phyloP scores from a whole-genome alignment of 2,113 vertebrate species.

The Lepisosteus oculatus region DNA sequence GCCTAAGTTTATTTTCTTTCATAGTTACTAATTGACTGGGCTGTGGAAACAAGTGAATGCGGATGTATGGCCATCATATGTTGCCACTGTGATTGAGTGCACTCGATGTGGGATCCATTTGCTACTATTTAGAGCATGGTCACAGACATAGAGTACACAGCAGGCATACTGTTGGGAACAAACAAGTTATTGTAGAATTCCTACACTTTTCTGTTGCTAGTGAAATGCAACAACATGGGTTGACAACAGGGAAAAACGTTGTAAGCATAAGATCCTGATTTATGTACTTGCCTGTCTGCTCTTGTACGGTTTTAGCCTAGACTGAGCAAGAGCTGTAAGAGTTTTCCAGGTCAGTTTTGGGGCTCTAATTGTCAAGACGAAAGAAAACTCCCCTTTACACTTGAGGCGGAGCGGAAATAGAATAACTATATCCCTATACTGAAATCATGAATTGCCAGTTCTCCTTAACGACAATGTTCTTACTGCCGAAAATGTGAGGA shows the following conservation, averaged over 20 bases:
- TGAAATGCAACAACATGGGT: conserved; percentile 51
- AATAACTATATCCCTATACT: too few species aligned
- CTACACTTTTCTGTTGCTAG: conserved; percentile 39
- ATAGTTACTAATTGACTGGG: conserved; percentile 45
- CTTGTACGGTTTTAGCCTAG: too few species aligned
- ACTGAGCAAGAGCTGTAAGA: too few species aligned
- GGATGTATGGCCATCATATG: conserved; percentile 58
- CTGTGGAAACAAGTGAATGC: conserved; percentile 40
- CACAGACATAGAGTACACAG: conserved; percentile 31
- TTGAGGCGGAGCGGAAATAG: too few species aligned
- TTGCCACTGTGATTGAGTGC: conserved; percentile 33
- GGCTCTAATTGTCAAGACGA: too few species aligned
- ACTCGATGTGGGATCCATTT: conserved; percentile 55
- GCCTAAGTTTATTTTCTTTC: conserved; percentile 37
- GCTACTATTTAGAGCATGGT: conserved; percentile 34
- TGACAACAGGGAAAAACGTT: conserved; percentile 46
- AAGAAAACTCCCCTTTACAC: too few species aligned
- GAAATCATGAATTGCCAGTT: too few species aligned
- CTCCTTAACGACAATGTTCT: too few species aligned
- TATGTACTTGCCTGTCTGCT: too few species aligned
- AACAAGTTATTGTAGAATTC: conserved; percentile 41
- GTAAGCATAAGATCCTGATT: too few species aligned
- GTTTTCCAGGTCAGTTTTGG: too few species aligned
- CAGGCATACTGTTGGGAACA: conserved; percentile 41
- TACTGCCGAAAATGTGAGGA: too few species aligned